Conservation (phyloP, 2,888 invertebrate species). For the Drosophila nr. medialis region DNA sequence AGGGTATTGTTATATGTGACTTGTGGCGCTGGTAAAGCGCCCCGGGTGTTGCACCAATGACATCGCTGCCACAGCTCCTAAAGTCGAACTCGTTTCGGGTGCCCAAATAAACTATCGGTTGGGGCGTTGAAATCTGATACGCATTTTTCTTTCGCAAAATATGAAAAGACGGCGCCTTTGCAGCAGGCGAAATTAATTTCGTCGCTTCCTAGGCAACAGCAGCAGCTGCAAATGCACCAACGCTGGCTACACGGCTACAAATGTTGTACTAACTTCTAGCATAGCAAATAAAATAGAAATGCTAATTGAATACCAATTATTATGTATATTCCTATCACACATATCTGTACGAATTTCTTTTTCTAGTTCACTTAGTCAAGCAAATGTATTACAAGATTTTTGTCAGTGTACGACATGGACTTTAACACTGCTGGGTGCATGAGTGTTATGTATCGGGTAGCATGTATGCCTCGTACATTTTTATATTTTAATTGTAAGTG, state of each 20-base stretch:
- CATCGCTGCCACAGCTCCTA: constrained; percentile 27
- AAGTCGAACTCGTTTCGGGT: constrained; percentile 59
- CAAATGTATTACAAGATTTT: not conserved
- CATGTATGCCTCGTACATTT: constrained; percentile 49
- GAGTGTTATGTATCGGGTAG: constrained; percentile 51
- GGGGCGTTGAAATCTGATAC: constrained; percentile 71
- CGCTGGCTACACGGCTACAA: not conserved
- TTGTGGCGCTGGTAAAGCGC: constrained; percentile 56
- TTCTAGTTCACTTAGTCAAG: not conserved
- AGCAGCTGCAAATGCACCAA: not conserved
- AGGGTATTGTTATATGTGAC: constrained; percentile 23
- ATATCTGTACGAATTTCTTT: not conserved
- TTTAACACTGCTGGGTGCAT: constrained; percentile 44
- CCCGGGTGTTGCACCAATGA: constrained; percentile 66
- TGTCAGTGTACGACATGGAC: constrained; percentile 8
- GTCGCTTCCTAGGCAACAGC: constrained; percentile 57
- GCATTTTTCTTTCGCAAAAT: constrained; percentile 56
- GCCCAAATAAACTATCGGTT: constrained; percentile 34
- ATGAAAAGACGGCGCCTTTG: constrained; percentile 22
- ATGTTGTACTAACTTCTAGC: not conserved
- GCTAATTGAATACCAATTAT: too few species aligned
- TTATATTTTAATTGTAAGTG: constrained; percentile 66
- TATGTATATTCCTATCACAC: too few species aligned
- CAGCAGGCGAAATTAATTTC: constrained; percentile 48
- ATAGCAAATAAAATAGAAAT: not conserved